Conservation (phyloP, 2,113 vertebrate genomes). For the Pterophyllum scalare region DNA sequence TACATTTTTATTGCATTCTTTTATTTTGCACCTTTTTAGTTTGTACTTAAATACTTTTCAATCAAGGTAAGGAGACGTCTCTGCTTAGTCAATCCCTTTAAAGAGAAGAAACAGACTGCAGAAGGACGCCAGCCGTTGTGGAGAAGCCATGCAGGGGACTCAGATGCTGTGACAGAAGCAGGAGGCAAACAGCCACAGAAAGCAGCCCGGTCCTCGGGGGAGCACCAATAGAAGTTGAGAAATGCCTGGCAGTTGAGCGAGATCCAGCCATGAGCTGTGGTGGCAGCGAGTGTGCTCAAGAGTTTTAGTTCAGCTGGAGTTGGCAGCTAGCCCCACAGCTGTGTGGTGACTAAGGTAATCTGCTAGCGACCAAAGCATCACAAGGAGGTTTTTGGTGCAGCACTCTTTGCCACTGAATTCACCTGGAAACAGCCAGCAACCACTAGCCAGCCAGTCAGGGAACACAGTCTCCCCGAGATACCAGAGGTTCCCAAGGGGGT, state of each 20-base stretch:
- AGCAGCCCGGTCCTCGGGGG: background rate
- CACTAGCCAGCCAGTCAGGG: background rate
- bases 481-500: background rate
- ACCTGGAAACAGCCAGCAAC: background rate
- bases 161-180: background rate
- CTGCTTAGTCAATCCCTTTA: background rate
- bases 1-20: no score
- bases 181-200: background rate
- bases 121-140: background rate
- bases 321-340: background rate
- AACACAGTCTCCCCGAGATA: background rate
- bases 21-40: background rate
- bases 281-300: background rate
- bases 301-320: background rate
- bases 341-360: background rate
- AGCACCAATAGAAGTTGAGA: background rate
- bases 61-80: background rate
- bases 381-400: no score
- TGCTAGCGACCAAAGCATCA: no score
- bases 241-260: background rate
- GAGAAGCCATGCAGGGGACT: background rate
- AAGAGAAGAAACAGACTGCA: background rate
- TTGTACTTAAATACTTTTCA: background rate
- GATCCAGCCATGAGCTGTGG: background rate
- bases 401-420: no score